Percentiles rank a stretch among this genome's conserved stretches.
These are phyloP conservation scores for Drosophila nikananu DNA, from an alignment of 1,140 invertebrate species.

Conservation along the genomic window DNA sequence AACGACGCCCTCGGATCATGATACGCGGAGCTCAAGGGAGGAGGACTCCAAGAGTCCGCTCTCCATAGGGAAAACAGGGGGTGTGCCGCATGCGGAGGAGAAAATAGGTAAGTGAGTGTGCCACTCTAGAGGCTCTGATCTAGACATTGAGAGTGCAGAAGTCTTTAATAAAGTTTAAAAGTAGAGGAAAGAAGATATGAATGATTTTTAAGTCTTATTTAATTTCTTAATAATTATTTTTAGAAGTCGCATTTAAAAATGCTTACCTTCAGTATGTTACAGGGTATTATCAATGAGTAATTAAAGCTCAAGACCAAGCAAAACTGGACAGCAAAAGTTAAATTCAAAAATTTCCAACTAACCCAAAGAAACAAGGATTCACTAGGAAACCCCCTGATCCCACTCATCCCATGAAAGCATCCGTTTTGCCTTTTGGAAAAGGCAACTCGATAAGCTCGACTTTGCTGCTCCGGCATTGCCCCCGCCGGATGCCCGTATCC, in stretches of 20 bases:
- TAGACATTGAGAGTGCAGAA: background rate
- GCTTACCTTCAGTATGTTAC: background rate
- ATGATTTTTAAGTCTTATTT: background rate
- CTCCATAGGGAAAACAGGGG: conserved; percentile 70
- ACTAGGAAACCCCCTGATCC: background rate
- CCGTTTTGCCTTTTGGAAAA: conserved; percentile 7
- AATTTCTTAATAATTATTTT: background rate
- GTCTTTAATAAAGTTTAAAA: background rate
- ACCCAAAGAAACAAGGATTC: background rate
- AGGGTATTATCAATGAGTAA: background rate
- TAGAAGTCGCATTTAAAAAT: too few relatives aligned
- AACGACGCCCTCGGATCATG: conserved; percentile 80
- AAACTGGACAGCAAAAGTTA: conserved; percentile 31
- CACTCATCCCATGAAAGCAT: background rate
- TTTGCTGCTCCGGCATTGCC: conserved; percentile 25
- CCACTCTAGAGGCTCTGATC: background rate
- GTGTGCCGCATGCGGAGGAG: conserved; percentile 60
- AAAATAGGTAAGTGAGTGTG: conserved; percentile 74
- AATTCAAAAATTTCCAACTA: conserved; percentile 19
- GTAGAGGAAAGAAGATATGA: background rate
- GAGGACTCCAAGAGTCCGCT: conserved; percentile 83
- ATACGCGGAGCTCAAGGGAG: conserved; percentile 82
- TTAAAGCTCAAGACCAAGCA: background rate
- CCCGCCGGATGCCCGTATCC: background rate
- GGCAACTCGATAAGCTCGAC: conserved; percentile 61